phyloP scores from a whole-genome alignment of 2,888 invertebrate genomes.

The Acanthosepion esculentum region DNA sequence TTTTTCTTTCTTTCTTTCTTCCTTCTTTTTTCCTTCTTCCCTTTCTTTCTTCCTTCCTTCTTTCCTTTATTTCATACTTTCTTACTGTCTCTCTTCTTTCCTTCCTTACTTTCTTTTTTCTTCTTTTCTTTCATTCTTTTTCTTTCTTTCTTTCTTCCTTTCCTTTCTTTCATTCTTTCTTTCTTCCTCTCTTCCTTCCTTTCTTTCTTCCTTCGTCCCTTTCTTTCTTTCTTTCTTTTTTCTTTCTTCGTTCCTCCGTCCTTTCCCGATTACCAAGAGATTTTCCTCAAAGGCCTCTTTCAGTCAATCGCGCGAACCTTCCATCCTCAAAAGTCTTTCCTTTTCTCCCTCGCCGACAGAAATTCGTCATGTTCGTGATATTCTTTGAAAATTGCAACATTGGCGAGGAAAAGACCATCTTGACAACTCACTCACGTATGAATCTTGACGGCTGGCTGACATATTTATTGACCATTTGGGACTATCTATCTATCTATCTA shows the following conservation, averaged over 20 bases:
- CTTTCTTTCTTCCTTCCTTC: too few species aligned
- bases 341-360: background rate
- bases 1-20: too few species aligned
- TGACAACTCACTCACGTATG: background rate
- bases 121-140: too few species aligned
- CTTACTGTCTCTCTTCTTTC: background rate
- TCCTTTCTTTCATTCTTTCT: background rate
- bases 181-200: background rate
- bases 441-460: background rate
- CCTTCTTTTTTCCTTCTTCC: too few species aligned
- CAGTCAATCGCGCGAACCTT: too few species aligned
- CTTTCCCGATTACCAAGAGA: background rate
- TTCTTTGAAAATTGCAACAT: background rate
- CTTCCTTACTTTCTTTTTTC: background rate
- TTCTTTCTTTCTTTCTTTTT: background rate
- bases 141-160: too few species aligned
- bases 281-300: too few species aligned
- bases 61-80: background rate
- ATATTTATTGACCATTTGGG: background rate
- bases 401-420: background rate
- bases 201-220: background rate
- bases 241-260: background rate
- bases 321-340: background rate
- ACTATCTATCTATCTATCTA: background rate
- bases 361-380: background rate